phyloP scores from a whole-genome alignment of 2,797 vertebrate species.

The Pyrrhura leucotis region DNA sequence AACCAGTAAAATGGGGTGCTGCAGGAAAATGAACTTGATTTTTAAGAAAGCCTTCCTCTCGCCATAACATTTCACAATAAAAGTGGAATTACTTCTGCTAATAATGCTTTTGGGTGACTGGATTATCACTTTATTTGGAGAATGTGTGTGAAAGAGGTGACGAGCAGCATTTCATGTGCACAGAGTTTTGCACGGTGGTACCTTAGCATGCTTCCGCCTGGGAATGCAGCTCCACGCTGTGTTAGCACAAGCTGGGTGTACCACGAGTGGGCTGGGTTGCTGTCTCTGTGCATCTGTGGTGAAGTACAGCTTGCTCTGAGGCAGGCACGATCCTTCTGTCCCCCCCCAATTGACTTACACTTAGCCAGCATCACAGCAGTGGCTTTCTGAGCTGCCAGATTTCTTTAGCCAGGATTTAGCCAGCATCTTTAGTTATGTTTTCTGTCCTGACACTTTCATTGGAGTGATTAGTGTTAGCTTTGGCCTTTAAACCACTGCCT shows the following conservation, averaged over 20 bases:
- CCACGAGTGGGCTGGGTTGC: neutral
- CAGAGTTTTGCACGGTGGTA: neutral
- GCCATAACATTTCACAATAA: neutral
- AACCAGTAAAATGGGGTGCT: neutral
- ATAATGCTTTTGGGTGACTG: neutral
- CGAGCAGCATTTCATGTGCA: neutral
- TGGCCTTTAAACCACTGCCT: neutral
- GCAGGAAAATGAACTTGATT: rapidly evolving
- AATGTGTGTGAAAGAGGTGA: neutral
- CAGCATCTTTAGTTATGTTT: neutral
- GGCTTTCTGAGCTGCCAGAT: neutral
- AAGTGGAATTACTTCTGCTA: neutral
- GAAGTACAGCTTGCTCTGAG: neutral
- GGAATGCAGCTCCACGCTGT: neutral
- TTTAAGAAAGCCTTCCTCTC: neutral
- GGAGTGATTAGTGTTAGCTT: neutral
- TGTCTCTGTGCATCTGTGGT: neutral
- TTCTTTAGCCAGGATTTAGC: neutral
- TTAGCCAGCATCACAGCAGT: neutral
- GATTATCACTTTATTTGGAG: neutral
- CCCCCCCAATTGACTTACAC: neutral
- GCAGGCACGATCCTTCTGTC: neutral
- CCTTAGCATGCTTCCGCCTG: neutral
- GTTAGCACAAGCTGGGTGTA: neutral
- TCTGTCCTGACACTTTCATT: neutral